Base-by-base conservation (phyloP, 2,113 vertebrate species). In the Axis porcinus region DNA sequence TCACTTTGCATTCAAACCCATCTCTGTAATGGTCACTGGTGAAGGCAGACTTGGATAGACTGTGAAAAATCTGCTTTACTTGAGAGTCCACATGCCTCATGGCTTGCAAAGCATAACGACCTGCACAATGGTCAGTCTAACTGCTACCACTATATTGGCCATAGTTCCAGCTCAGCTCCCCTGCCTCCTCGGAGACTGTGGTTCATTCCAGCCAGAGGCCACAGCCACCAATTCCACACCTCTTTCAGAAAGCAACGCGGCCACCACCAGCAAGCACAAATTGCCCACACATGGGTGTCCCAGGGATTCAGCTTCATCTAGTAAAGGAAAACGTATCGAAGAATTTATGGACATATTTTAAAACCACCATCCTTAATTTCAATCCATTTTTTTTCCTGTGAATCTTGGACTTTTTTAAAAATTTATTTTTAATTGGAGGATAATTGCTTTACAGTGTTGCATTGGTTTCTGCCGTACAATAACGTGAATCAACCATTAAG, bases 71-170 rank as follows among this genome's bases (percentile, higher is more conserved):
- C 87, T 99, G 99, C 95, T 99, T 99, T 95, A 99, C 97, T 94
- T 99, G 99, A 36, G 99, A 99, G 96, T 99, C 99, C 99, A 99
- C 98, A 62, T 99, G 99, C 98, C 99, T 99, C 98, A 99, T 96
- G 82, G 99, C 99, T 98, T 99, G 98, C 81, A 99, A 87, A 8
- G 98, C 98, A 89, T 99, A 99, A n/a, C 99, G 99, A 92, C 99
- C 99, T 99, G 1, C 25, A 67, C 54, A 58, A 6, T 78, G 33
- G 33, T 87, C 36, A n/a, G 36, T 9, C 17, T 50, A 67, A 19
- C 36, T 55, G 45, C 28, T 55, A 27, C 43, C 67, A 60, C 5
- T 2, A 7, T 5, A 33, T 12, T 45, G 50, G n/a, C 30, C 4
- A 2, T 33, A 14, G 45, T 27, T 76, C 27, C 7, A 6, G 78